A percentile compares a stretch with the other conserved stretches of the same genome.
Evolutionary conservation across 2,113 vertebrate genomes (phyloP).

Genomic region (Aegithalos caudatus): DNA sequence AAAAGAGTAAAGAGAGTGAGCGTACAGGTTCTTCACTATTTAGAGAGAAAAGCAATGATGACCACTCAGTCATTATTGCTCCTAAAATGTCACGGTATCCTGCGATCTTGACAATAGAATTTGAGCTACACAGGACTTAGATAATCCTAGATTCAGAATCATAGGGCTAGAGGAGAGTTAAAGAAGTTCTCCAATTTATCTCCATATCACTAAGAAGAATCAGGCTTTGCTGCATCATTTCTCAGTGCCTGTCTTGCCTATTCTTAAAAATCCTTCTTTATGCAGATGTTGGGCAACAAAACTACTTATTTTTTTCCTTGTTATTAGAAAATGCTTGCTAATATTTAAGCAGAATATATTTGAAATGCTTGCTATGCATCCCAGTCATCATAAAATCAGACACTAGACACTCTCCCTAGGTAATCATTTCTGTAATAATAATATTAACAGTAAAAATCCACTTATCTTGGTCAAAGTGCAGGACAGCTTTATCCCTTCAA

Average conservation of each 20-base stretch:
- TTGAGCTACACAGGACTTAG: not conserved
- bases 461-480: not conserved
- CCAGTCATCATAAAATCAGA: not conserved
- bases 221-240: not conserved
- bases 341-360: not conserved
- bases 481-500: not conserved
- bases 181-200: not conserved
- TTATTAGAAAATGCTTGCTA: not conserved
- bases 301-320: not conserved
- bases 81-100: not conserved
- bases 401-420: not conserved
- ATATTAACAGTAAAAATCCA: fast-evolving
- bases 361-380: not conserved
- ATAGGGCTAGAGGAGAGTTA: not conserved
- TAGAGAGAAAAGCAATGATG: not conserved
- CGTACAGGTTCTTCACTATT: not conserved
- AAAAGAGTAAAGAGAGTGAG: not conserved
- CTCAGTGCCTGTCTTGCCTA: not conserved
- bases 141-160: slow-evolving; percentile 7
- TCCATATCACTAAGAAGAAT: not conserved
- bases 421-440: not conserved
- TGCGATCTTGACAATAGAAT: not conserved
- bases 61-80: not conserved
- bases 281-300: not conserved
- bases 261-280: not conserved